phyloP scores from a whole-genome alignment of 2,113 vertebrate genomes.

The Salvelinus sp. region DNA sequence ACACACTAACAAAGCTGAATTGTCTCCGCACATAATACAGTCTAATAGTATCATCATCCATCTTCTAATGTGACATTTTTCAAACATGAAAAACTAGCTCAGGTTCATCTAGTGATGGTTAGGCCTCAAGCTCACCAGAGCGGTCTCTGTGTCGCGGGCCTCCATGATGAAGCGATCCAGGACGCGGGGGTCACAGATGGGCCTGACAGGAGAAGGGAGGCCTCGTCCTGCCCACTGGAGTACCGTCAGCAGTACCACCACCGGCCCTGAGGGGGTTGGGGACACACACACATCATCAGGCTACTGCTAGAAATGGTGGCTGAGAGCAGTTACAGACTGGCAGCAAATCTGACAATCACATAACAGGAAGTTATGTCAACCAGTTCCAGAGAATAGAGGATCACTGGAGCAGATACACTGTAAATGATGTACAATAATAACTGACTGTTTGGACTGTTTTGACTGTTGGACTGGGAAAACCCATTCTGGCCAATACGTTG shows the following conservation, averaged over 20 bases:
- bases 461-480: too few species aligned
- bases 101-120: neutral
- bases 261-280: constrained; percentile 32
- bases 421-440: too few species aligned
- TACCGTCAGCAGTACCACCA: constrained; percentile 49
- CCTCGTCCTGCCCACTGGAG: constrained; percentile 41
- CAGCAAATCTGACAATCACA: too few species aligned
- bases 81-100: neutral
- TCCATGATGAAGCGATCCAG: constrained; percentile 69
- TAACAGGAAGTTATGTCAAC: too few species aligned
- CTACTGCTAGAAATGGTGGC: too few species aligned
- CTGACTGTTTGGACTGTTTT: too few species aligned
- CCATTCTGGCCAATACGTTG: too few species aligned
- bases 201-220: constrained; percentile 30
- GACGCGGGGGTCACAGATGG: constrained; percentile 68
- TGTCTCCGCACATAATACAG: neutral
- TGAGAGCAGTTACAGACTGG: too few species aligned
- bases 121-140: constrained; percentile 54
- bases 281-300: neutral
- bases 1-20: neutral
- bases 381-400: too few species aligned
- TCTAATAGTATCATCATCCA: neutral
- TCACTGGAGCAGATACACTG: too few species aligned
- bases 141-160: constrained; percentile 59
- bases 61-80: neutral